Evolutionary conservation across 2,113 vertebrate species (phyloP), one percentile per base, ranked within the genome.

Genomic region (Vicugna pacos): DNA sequence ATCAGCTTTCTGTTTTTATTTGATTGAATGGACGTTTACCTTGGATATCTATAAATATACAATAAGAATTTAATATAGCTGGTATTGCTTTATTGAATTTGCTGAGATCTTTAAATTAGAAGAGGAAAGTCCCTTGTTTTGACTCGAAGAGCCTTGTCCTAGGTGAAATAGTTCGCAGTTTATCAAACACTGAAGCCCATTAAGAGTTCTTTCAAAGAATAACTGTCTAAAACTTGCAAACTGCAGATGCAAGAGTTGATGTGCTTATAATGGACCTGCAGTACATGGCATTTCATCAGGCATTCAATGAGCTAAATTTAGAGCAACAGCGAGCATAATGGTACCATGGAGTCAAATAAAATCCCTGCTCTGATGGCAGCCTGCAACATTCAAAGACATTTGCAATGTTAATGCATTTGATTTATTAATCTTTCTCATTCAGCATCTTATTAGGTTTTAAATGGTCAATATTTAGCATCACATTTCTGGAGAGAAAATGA

Each of bases 261-360:
- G 75, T 88, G 38, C 9, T 85, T 97, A 92, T 98, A 98, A 98
- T 96, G 92, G 84, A 85, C 80, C 90, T 81, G 11, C 9, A 26
- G 35, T 48, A 76, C 4, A 73, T 73, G 95, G 60, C 89, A 94
- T 95, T 97, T 97, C 65, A 86, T 94, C 64, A 89, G 88, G 46
- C 24, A 69, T 2, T 95, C 84, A 67, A 17, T 32, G 79, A 77
- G 4, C 3, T 69, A 16, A 94, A 50, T 93, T 75, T 89, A 88
- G 89, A 81, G 10, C 30, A 96, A 26, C 81, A 48, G 58, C n/a
- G 67, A 90, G 48, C 1, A 1, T 62, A 46, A 96, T 6, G 38
- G 92, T 79, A 85, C 64, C 73, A 89, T 28, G 84, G 70, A 96
- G 97, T 93, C 32, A 96, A 94, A 96, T 88, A 91, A 1, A 77